phyloP scores from a whole-genome alignment of 1,140 invertebrate genomes.

The Drosophila kepulauana region DNA sequence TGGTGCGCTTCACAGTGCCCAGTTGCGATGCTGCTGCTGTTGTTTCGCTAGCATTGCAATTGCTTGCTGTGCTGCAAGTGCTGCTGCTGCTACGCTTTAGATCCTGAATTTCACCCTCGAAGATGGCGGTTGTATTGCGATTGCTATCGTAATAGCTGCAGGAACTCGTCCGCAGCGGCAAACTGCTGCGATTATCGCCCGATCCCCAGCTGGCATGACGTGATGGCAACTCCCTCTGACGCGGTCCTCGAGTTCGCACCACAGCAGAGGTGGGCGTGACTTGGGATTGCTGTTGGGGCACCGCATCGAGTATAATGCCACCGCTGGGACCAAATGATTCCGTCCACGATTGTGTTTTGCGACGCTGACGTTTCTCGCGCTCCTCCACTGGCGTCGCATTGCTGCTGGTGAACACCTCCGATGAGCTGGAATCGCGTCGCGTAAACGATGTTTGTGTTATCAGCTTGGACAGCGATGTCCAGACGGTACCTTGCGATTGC shows the following conservation, averaged over 20 bases:
- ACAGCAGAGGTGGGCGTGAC: conserved; percentile 37
- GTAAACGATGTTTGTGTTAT: conserved; percentile 75
- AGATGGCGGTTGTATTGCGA: conserved; percentile 77
- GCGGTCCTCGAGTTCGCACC: conserved; percentile 54
- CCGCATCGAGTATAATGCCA: conserved; percentile 86
- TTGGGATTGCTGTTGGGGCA: conserved; percentile 34
- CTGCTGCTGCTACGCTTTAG: conserved; percentile 64
- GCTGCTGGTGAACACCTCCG: conserved; percentile 89
- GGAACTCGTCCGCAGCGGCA: conserved; percentile 90
- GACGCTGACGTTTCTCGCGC: conserved; percentile 65
- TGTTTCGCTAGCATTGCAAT: conserved; percentile 74
- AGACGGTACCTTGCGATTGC: conserved; percentile 85
- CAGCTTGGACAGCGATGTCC: conserved; percentile 86
- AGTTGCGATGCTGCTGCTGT: conserved; percentile 86
- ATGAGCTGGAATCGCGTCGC: conserved; percentile 56
- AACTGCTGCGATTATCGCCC: conserved; percentile 88
- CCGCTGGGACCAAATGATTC: conserved; percentile 77
- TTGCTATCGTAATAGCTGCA: conserved; percentile 91
- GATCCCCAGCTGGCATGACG: conserved; percentile 94
- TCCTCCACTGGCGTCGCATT: conserved; percentile 89
- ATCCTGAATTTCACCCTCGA: conserved; percentile 82
- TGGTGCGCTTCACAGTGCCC: conserved; percentile 90
- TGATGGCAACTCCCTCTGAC: conserved; percentile 88
- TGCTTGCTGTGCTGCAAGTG: conserved; percentile 55
- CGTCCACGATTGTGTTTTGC: conserved; percentile 82